Base-by-base conservation (phyloP, 2,888 invertebrate species). In the Protodeltote pygarga region DNA sequence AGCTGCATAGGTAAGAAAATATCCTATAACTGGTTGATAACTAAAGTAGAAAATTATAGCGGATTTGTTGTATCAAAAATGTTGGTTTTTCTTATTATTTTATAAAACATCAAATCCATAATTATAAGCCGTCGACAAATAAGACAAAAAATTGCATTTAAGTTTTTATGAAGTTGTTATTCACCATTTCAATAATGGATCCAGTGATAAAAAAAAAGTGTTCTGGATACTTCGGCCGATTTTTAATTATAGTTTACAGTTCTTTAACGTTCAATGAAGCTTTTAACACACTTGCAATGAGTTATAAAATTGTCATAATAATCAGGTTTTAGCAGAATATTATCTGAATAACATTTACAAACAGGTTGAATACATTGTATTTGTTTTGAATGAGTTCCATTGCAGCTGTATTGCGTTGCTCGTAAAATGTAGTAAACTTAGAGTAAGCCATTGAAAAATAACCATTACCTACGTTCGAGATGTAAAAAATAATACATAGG, bases 331-430 rank as follows among this genome's bases (percentile, higher is more conserved):
- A 54, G 37, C 40, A 31, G 13, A 21, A 38, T 17, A 37, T 41
- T 65, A 63, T 51, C 51, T 34, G 47, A 34, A 49, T 57, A 55
- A 46, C 48, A 66, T 66, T 57, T 44, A 10, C 42, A 42, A 62
- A 57, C 57, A 40, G 51, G 57, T 61, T 51, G 13, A 46, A 34
- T 34, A 58, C 45, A 48, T 50, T 65, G 50, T 57, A 40, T 23
- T 40, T 27, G 38, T 38, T 57, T 19, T 45, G 29, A 64, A 64
- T 47, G 42, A 34, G 39, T 42, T 29, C 37, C 37, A 37, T 37
- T 42, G 64, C 46, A 60, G 39, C 51, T 58, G 59, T 50, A 13
- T 47, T 42, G 5, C n/a, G 13, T 38, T 31, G 19, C 5, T 54
- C 42, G 13, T 54, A 44, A 54, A 61, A 34, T 38, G 45, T 37